These are phyloP conservation scores for Nylanderia fulva DNA, from an alignment of 1,140 invertebrate genomes.

Conservation along the genomic window DNA sequence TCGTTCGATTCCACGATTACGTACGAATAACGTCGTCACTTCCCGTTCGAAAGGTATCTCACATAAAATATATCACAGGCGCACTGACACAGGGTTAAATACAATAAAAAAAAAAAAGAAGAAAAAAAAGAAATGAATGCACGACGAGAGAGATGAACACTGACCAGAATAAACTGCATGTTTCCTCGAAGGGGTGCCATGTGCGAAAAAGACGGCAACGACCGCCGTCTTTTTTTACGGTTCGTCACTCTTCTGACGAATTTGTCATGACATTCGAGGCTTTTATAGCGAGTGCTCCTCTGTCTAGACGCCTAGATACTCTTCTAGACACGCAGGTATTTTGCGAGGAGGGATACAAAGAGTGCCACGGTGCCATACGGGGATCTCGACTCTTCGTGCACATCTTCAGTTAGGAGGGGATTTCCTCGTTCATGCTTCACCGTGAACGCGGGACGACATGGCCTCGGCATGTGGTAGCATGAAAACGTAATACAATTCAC, in stretches of 20 bases:
- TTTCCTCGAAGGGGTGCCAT: constrained; percentile 21
- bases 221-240: constrained; percentile 70
- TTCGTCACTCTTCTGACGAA: constrained; percentile 77
- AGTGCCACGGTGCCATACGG: constrained; percentile 60
- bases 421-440: constrained; percentile 23
- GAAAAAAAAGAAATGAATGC: too few species aligned
- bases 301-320: constrained; percentile 63
- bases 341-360: constrained; percentile 69
- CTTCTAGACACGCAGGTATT: constrained; percentile 70
- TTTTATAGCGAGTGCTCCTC: constrained; percentile 77
- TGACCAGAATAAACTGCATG: constrained; percentile 77
- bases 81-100: constrained; percentile 38
- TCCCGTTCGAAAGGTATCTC: neutral
- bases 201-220: constrained; percentile 57
- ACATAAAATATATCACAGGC: constrained; percentile 36
- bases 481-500: neutral
- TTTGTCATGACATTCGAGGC: constrained; percentile 67
- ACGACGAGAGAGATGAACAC: constrained; percentile 56
- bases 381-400: constrained; percentile 54
- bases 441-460: constrained; percentile 13
- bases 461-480: neutral
- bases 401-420: constrained; percentile 67
- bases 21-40: constrained; percentile 9
- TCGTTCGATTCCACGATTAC: neutral
- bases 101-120: too few species aligned